Evolutionary conservation across 2,113 vertebrate genomes (phyloP).

Genomic region (Aegithalos caudatus): DNA sequence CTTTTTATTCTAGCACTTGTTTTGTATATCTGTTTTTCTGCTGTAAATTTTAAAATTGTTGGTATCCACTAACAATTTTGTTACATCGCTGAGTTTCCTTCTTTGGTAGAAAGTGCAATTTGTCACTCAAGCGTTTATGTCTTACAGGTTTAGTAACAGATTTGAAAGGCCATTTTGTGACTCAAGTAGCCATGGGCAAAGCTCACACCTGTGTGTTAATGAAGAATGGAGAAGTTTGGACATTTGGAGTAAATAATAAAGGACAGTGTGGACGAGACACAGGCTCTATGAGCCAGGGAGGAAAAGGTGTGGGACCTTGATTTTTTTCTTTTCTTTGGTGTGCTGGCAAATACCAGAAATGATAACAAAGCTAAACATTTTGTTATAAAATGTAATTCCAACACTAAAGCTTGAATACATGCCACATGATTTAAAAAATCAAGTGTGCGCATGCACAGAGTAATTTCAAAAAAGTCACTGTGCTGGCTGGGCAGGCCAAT

Average conservation of each 20-base stretch:
- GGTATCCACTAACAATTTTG: background rate
- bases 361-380: background rate
- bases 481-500: background rate
- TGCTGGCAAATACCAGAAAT: background rate
- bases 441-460: background rate
- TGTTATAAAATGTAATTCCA: background rate
- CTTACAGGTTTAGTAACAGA: slow-evolving; percentile 91
- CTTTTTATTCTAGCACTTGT: background rate
- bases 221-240: slow-evolving; percentile 97
- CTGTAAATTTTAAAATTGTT: background rate
- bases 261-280: slow-evolving; percentile 98
- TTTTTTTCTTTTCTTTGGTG: background rate
- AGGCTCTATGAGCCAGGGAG: slow-evolving; percentile 91
- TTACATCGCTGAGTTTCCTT: background rate
- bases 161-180: slow-evolving; percentile 95
- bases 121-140: background rate
- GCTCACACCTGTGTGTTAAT: slow-evolving; percentile 96
- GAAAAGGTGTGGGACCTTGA: slow-evolving; percentile 81
- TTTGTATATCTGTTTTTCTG: background rate
- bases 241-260: slow-evolving; percentile 98
- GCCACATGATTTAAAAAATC: background rate
- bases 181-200: slow-evolving; percentile 98
- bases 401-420: background rate
- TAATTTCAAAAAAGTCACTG: background rate
- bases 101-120: background rate